These are phyloP conservation scores for Neuroscelio doddi DNA, from an alignment of 2,888 invertebrate species.

Conservation along the genomic window DNA sequence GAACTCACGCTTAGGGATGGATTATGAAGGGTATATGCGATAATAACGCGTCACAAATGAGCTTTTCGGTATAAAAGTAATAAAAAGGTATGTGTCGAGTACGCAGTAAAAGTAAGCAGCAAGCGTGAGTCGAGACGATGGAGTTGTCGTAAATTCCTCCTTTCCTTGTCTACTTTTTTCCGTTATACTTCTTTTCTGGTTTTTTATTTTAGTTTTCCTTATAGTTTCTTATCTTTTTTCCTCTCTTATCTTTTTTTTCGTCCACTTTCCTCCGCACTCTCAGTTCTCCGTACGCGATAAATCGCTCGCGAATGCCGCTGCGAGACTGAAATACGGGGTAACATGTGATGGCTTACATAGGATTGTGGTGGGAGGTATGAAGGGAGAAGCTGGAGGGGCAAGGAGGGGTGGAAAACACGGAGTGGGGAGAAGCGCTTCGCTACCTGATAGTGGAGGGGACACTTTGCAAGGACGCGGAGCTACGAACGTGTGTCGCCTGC, in stretches of 20 bases:
- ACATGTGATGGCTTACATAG: constrained; percentile 70
- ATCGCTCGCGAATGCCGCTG: constrained; percentile 66
- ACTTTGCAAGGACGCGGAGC: constrained; percentile 27
- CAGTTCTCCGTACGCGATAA: constrained; percentile 41
- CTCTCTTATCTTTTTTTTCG: constrained; percentile 24
- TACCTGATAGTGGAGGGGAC: constrained; percentile 11
- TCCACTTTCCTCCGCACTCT: constrained; percentile 42
- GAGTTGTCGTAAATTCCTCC: constrained; percentile 3
- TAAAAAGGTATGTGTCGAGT: constrained; percentile 40
- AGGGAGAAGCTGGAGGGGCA: constrained; percentile 22
- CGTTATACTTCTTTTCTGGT: neutral
- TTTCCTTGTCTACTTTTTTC: neutral
- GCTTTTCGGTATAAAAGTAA: constrained; percentile 42
- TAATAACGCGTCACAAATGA: constrained; percentile 19
- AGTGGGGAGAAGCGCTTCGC: constrained; percentile 14
- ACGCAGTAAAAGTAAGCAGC: constrained; percentile 35
- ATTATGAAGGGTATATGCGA: neutral
- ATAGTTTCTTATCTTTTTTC: constrained; percentile 12
- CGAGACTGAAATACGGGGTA: constrained; percentile 68
- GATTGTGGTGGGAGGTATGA: constrained; percentile 43
- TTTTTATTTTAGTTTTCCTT: constrained; percentile 4
- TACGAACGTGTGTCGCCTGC: constrained; percentile 25
- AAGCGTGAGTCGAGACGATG: constrained; percentile 16
- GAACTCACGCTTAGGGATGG: constrained; percentile 2
- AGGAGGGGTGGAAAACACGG: constrained; percentile 16